phyloP scores from a whole-genome alignment of 2,888 invertebrate species.

The Opisthograptis luteolata region DNA sequence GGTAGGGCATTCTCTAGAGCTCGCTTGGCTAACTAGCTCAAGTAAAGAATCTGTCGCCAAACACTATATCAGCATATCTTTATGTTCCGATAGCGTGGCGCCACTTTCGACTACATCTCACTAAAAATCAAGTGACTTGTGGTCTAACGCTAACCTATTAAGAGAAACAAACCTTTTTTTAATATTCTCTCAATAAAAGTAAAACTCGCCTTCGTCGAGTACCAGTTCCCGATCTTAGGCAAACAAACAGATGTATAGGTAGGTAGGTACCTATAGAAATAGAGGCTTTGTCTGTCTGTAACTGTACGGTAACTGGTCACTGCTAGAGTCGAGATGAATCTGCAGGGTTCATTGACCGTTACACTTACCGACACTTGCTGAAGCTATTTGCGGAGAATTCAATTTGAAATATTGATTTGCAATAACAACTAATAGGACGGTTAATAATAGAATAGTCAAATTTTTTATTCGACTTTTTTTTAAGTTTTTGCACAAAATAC shows the following conservation, averaged over 20 bases:
- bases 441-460: not conserved
- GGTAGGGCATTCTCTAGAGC: too few relatives aligned
- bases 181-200: slow-evolving; percentile 3
- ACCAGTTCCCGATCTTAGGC: not conserved
- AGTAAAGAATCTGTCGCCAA: too few relatives aligned
- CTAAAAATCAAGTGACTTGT: too few relatives aligned
- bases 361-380: slow-evolving; percentile 29
- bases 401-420: slow-evolving; percentile 20
- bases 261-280: slow-evolving; percentile 11
- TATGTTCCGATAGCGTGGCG: too few relatives aligned
- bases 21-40: too few relatives aligned
- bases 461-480: too few relatives aligned
- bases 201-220: not conserved
- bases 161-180: not conserved
- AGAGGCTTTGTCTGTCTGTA: slow-evolving; percentile 30
- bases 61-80: too few relatives aligned
- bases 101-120: too few relatives aligned
- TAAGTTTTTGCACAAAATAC: too few relatives aligned
- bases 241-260: slow-evolving; percentile 2
- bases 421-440: too few relatives aligned
- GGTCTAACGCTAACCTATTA: too few relatives aligned
- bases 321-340: slow-evolving; percentile 23
- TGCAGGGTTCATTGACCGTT: slow-evolving; percentile 40
- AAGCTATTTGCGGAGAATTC: slow-evolving; percentile 18
- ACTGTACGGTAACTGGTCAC: slow-evolving; percentile 31